Conservation (phyloP, 1,140 invertebrate genomes). For the Aphelenchoides fujianensis region DNA sequence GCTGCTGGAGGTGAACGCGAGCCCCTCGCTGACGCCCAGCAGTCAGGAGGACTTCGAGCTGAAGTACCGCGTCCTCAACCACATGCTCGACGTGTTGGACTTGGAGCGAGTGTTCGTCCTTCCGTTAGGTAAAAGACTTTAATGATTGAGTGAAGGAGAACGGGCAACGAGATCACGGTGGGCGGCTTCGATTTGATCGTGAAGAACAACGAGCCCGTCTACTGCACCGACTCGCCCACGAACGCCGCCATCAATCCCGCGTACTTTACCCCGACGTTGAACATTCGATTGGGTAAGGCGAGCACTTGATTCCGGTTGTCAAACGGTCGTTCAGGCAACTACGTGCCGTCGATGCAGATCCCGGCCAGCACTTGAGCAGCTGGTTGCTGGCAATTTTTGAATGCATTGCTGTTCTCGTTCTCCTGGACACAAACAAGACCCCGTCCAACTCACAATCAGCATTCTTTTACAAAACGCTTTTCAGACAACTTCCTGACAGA, state of each 20-base stretch:
- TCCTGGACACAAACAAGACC: too few species aligned
- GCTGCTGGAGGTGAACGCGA: slow-evolving; percentile 65
- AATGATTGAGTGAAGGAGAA: slow-evolving; percentile 41
- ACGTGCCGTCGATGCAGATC: slow-evolving; percentile 13
- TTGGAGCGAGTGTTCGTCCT: slow-evolving; percentile 64
- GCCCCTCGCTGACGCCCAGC: slow-evolving; percentile 66
- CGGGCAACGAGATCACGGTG: slow-evolving; percentile 40
- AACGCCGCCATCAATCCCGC: slow-evolving; percentile 31
- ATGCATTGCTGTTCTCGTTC: too few species aligned
- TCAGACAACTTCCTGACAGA: too few species aligned
- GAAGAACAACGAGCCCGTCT: slow-evolving; percentile 42
- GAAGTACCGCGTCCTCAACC: slow-evolving; percentile 65
- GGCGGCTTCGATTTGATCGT: slow-evolving; percentile 54
- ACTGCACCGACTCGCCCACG: slow-evolving; percentile 29
- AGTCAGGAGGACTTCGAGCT: slow-evolving; percentile 66
- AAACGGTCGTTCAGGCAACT: slow-evolving; percentile 23
- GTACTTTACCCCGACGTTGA: slow-evolving; percentile 39
- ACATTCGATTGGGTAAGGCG: slow-evolving; percentile 46
- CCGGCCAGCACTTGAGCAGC: too few species aligned
- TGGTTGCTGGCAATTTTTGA: too few species aligned
- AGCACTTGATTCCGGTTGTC: background rate
- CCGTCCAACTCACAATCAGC: too few species aligned
- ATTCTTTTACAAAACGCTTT: too few species aligned
- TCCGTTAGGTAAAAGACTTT: background rate
- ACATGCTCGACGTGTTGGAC: slow-evolving; percentile 66